Conservation (phyloP, 2,888 invertebrate genomes). For the Sericinus montela region DNA sequence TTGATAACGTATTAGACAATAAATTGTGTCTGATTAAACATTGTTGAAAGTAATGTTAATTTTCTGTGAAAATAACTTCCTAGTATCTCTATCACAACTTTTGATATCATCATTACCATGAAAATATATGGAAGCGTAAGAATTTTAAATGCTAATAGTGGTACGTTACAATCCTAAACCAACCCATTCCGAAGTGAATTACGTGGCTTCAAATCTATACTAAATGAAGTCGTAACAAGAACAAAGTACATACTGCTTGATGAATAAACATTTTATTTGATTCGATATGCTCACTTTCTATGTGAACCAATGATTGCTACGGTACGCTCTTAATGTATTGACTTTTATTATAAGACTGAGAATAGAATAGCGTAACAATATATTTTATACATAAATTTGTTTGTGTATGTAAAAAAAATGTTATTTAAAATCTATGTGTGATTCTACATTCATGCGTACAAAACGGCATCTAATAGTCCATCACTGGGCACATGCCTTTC, state of each 20-base stretch:
- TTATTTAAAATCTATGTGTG: no score
- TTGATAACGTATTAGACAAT: no score
- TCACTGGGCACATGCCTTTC: no score
- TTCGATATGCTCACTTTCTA: slow-evolving; percentile 34
- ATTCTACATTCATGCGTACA: no score
- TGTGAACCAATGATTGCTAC: slow-evolving; percentile 14
- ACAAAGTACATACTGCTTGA: slow-evolving; percentile 34
- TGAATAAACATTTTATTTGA: slow-evolving; percentile 46
- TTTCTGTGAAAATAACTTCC: background rate
- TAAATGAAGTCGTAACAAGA: slow-evolving; percentile 46
- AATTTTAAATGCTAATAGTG: slow-evolving; percentile 28
- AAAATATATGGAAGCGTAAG: background rate
- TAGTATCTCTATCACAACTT: background rate
- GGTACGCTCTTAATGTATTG: slow-evolving; percentile 24
- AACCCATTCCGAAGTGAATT: slow-evolving; percentile 28
- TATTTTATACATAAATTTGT: no score
- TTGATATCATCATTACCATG: background rate
- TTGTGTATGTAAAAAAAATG: no score
- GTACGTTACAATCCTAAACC: slow-evolving; percentile 29
- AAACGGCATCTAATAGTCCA: no score
- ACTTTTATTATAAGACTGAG: slow-evolving; percentile 20
- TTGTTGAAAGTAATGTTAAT: background rate
- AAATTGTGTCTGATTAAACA: no score
- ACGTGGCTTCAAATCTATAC: slow-evolving; percentile 26
- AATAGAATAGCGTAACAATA: slow-evolving; percentile 9